Conservation (phyloP, 2,113 vertebrate genomes). For the Saguinus imperator region DNA sequence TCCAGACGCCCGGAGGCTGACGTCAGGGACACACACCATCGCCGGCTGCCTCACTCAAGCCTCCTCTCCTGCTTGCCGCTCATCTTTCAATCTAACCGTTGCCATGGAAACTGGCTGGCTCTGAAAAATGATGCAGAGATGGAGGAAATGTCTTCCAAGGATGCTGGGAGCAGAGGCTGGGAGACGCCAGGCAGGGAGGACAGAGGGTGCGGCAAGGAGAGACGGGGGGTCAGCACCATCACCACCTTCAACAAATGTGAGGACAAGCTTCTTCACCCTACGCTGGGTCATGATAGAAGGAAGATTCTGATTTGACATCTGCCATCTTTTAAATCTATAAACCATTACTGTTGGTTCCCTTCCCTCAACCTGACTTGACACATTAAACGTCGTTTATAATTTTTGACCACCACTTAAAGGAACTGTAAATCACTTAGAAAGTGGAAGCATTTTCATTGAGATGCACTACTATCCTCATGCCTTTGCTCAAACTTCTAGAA, state of each 20-base stretch:
- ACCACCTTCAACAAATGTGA: background rate
- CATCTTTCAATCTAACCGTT: constrained; percentile 89
- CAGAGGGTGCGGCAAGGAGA: background rate
- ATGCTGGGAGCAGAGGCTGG: constrained; percentile 56
- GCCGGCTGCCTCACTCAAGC: constrained; percentile 77
- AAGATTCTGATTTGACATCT: background rate
- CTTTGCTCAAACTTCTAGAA: constrained; percentile 3
- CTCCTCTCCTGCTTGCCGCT: constrained; percentile 76
- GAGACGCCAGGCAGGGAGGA: background rate
- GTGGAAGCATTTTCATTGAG: background rate
- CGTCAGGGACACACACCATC: constrained; percentile 85
- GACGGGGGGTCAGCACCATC: background rate
- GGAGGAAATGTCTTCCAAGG: constrained; percentile 78
- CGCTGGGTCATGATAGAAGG: background rate
- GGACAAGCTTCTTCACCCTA: background rate
- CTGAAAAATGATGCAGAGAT: constrained; percentile 78
- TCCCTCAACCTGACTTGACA: background rate
- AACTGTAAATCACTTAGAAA: background rate
- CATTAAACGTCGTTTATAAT: background rate
- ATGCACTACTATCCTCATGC: background rate
- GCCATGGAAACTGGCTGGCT: constrained; percentile 89
- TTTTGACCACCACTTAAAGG: background rate
- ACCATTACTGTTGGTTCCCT: background rate
- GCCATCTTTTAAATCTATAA: background rate
- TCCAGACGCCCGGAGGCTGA: constrained; percentile 79